A percentile compares a stretch with the other conserved stretches of the same genome.
phyloP scores from a whole-genome alignment of 2,797 vertebrate genomes.

The Euphonia xanthogaster region DNA sequence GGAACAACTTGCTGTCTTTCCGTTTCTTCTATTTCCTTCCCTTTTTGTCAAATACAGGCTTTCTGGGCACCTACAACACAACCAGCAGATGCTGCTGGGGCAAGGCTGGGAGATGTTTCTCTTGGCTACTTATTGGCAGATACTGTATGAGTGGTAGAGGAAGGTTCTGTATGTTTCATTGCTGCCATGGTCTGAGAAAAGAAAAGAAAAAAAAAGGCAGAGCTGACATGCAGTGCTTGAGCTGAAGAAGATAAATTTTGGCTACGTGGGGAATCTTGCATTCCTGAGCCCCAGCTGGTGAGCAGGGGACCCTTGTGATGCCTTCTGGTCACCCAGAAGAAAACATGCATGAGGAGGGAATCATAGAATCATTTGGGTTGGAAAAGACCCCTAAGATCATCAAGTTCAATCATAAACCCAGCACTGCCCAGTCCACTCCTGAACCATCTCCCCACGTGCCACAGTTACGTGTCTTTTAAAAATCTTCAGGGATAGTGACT shows the following conservation, averaged over 20 bases:
- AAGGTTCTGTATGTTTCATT: not conserved
- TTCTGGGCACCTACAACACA: not conserved
- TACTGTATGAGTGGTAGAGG: not conserved
- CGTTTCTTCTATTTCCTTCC: not conserved
- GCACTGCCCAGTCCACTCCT: not conserved
- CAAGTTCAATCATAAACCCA: not conserved
- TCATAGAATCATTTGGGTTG: rapidly evolving
- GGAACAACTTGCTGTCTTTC: not conserved
- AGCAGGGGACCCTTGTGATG: not conserved
- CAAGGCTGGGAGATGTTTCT: not conserved
- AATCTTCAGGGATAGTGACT: not conserved
- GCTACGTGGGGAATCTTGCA: not conserved
- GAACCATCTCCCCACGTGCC: not conserved
- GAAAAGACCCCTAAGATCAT: not conserved
- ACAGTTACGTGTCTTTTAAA: not conserved
- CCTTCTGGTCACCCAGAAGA: not conserved
- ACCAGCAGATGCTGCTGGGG: not conserved
- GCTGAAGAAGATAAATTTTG: not conserved
- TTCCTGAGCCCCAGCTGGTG: not conserved
- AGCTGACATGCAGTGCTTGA: not conserved
- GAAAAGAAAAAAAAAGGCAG: not conserved
- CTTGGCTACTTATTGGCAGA: not conserved
- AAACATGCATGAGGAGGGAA: not conserved
- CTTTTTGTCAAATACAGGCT: not conserved
- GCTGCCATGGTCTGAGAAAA: not conserved